A percentile compares a stretch with the other conserved stretches of the same genome.
phyloP scores from a whole-genome alignment of 2,888 invertebrate species.

The Ectobius pallidus region DNA sequence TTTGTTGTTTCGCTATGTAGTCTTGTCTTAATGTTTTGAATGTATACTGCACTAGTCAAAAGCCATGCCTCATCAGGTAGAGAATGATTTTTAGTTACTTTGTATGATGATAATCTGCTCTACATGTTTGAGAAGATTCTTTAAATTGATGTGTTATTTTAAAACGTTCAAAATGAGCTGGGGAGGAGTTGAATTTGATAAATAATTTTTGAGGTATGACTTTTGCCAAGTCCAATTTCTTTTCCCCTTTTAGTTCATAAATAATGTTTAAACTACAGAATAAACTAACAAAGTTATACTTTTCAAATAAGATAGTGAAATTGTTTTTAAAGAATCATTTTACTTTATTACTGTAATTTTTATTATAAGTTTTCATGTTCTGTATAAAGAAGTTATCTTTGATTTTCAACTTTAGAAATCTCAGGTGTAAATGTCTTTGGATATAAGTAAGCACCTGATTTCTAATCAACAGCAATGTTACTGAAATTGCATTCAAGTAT shows the following conservation, averaged over 20 bases:
- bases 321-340: neutral
- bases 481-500: neutral
- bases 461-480: neutral
- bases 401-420: neutral
- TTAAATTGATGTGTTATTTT: too few relatives aligned
- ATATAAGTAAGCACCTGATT: neutral
- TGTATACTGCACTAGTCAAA: neutral
- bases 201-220: neutral
- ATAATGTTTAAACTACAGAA: neutral
- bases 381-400: neutral
- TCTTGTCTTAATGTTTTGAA: neutral
- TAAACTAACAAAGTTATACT: neutral
- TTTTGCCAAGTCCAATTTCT: neutral
- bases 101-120: too few relatives aligned
- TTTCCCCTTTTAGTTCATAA: neutral
- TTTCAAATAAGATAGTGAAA: neutral
- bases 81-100: neutral
- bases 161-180: too few relatives aligned
- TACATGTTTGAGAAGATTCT: too few relatives aligned
- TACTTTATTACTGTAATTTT: neutral
- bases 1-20: neutral
- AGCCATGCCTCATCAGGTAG: neutral
- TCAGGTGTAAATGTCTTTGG: neutral
- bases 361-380: neutral
- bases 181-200: too few relatives aligned